Evolutionary conservation across 2,888 invertebrate species (phyloP), one percentile per base, ranked within the genome.

Genomic region (Phoronis australis): DNA sequence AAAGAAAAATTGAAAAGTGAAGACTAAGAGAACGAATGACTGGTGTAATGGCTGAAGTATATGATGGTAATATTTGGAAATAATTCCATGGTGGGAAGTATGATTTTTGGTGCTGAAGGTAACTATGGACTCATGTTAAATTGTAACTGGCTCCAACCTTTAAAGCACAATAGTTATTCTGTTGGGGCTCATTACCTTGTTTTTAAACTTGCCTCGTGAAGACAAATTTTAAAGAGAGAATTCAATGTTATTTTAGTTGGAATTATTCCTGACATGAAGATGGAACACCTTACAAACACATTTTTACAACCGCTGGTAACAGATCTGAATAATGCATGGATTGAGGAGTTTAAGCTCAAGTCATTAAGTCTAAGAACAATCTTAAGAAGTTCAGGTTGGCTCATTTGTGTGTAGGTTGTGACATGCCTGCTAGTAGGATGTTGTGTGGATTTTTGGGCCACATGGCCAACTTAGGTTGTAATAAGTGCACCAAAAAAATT

Each of bases 141-240:
- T 41, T 22, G 45, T 24, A 45, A 50, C 40, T 50, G 50, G 45
- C 45, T 50, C 37, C 50, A 50, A 37, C 50, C 50, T n/a, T 50
- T 42, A 31, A 37, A 46, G 21, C 42, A 50, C 40, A 40, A 37
- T 15, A 40, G 20, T 9, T 50, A 50, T 35, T 50, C 45, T 26
- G 37, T 45, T 18, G 50, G 50, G 6, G 50, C 44, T 15, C 2
- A 45, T 20, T 45, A 50, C 24, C 37, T n/a, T 38, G 37, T 20
- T 50, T n/a, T 37, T 45, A 23, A 50, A 50, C 45, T 45, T 50
- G 20, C 50, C 50, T 5, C 45, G 50, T 40, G 24, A 41, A 23
- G 45, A 45, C 20, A 23, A 42, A 23, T 50, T 41, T 24, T 41
- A 42, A 41, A 21, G 37, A 39, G 40, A 45, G 37, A 45, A 45